Evolutionary conservation across 1,140 invertebrate genomes (phyloP).

Genomic region (Potamilus streckersoni): DNA sequence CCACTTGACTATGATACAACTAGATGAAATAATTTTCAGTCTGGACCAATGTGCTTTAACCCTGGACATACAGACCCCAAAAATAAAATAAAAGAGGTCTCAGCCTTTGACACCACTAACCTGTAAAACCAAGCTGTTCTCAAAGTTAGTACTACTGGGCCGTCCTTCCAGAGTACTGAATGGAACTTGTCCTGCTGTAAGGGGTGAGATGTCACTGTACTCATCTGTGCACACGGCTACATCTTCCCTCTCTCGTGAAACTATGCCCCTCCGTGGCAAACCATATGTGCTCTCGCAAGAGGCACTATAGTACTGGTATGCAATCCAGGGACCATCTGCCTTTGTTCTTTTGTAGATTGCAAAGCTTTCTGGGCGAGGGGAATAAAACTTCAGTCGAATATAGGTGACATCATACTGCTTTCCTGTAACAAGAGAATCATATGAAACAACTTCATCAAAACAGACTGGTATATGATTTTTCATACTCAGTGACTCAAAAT

Average conservation of each 20-base stretch:
- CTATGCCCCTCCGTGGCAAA: slow-evolving; percentile 76
- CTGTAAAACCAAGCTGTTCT: slow-evolving; percentile 88
- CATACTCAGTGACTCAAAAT: neutral
- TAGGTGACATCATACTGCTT: slow-evolving; percentile 99
- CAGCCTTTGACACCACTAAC: slow-evolving; percentile 67
- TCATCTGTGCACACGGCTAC: slow-evolving; percentile 94
- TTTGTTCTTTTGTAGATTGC: slow-evolving; percentile 89
- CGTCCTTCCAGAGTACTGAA: slow-evolving; percentile 96
- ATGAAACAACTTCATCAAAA: neutral
- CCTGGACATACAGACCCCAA: no score
- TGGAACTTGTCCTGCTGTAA: slow-evolving; percentile 94
- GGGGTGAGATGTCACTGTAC: slow-evolving; percentile 96
- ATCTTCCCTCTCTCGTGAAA: slow-evolving; percentile 76
- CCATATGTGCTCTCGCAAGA: slow-evolving; percentile 91
- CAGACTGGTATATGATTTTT: neutral
- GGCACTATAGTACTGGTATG: slow-evolving; percentile 97
- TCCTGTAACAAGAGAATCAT: slow-evolving; percentile 74
- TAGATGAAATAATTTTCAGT: no score
- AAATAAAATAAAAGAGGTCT: no score
- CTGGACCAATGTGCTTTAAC: no score
- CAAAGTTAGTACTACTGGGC: slow-evolving; percentile 91
- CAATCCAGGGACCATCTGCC: slow-evolving; percentile 87
- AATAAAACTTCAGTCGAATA: slow-evolving; percentile 91
- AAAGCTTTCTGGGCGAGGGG: slow-evolving; percentile 96
- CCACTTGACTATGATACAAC: no score